These are phyloP conservation scores for Misgurnus mizolepis DNA, from an alignment of 2,113 vertebrate species.

Conservation along the genomic window DNA sequence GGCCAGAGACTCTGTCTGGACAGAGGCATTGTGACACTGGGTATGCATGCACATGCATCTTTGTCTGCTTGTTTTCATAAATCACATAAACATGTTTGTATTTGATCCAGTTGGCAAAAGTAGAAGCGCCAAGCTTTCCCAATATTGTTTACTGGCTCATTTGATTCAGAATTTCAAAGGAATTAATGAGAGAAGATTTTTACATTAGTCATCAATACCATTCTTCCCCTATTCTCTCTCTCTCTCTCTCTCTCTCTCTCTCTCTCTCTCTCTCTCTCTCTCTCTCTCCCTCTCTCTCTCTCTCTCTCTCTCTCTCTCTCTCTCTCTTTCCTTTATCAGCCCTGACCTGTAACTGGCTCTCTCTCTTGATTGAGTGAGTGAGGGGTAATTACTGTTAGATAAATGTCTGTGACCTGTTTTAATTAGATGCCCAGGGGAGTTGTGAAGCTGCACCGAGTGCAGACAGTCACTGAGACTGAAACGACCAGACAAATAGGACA, in stretches of 20 bases:
- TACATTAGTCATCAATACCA: constrained; percentile 5
- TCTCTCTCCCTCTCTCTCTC: not conserved
- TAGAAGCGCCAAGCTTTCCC: not conserved
- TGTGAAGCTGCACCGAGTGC: not conserved
- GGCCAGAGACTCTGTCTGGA: constrained; percentile 61
- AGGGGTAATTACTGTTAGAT: constrained; percentile 51
- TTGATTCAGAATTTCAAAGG: not conserved
- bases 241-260: not conserved
- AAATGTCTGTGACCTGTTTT: constrained; percentile 52
- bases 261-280: constrained; percentile 9
- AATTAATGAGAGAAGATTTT: not conserved
- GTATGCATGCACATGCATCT: constrained; percentile 20
- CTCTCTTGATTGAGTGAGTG: constrained; percentile 32
- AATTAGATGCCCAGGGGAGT: constrained; percentile 44
- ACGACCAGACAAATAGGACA: constrained; percentile 28
- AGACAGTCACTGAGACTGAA: constrained; percentile 17
- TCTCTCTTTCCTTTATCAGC: constrained; percentile 12
- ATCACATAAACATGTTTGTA: not conserved
- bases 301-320: constrained; percentile 22
- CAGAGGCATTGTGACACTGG: constrained; percentile 51
- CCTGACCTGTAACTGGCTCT: constrained; percentile 24
- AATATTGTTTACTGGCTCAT: not conserved
- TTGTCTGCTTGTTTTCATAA: not conserved
- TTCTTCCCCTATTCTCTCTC: not conserved
- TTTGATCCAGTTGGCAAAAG: not conserved